Evolutionary conservation across 2,797 vertebrate genomes (phyloP), one percentile per base, ranked within the genome.

Genomic region (Acipenser ruthenus): DNA sequence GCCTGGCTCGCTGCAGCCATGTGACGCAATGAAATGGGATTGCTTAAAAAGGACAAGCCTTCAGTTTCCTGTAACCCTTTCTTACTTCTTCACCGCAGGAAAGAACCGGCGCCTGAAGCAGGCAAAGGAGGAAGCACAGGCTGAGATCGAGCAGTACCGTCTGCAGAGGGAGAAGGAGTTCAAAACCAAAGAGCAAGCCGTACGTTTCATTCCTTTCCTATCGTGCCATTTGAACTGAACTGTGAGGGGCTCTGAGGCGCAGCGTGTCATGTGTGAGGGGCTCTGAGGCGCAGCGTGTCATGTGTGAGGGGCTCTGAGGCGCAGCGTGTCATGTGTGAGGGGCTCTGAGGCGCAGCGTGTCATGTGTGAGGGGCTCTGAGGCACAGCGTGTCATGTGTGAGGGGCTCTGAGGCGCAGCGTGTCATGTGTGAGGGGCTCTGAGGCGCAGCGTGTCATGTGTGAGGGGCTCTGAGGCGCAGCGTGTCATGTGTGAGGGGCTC

Each of bases 51-150:
- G 12, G 13, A 47, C 8, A 50, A 49, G 13, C 23, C 61, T 10
- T 62, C 60, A 12, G 52, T 7, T 23, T 47, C 37, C n/a, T 6
- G 8, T 63, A 9, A 48, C 23, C 13, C 50, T 23, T 63, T 60
- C 6, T 60, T 37, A 37, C 37, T 37, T 37, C 23, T 37, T 62
- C 5, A 8, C 8, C 56, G 1, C 74, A 98, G 96, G 95, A 63
- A 99, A 99, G 83, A 96, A 98, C 72, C 86, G 93, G 2, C 86
- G 96, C 69, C 86, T 99, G 89, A 97, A 97, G 79, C 96, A 98
- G 84, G 96, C 96, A 0, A 99, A 99, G 71, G 96, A 99, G 74
- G 96, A 99, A 67, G 96, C 96, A 0, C 96, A 99, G 82, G 95
- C 94, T 0, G 96, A 98, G 84, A 97, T 98, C 6, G 96, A 98